These are phyloP conservation scores for Elgaria multicarinata DNA, from an alignment of 2,113 vertebrate species.

Conservation along the genomic window DNA sequence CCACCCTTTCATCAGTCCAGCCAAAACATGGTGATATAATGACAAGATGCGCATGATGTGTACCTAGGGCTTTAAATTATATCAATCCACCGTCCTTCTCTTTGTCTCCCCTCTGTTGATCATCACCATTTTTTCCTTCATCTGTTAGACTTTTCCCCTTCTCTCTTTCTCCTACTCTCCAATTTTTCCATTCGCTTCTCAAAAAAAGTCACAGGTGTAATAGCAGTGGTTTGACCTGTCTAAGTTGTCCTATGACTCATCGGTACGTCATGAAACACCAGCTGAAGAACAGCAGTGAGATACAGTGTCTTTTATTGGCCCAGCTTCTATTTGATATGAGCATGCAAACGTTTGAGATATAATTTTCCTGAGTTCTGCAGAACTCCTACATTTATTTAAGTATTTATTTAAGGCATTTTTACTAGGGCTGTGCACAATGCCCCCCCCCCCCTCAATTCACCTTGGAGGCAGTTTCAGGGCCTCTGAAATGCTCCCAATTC, in stretches of 20 bases:
- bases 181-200: background rate
- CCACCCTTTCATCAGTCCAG: background rate
- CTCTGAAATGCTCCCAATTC: no score
- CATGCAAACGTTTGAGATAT: background rate
- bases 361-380: background rate
- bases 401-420: no score
- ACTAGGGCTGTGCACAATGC: no score
- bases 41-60: background rate
- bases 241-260: background rate
- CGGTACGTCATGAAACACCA: background rate
- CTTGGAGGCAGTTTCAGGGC: no score
- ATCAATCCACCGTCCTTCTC: background rate
- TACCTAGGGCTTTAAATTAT: background rate
- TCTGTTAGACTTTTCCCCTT: background rate
- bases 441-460: no score
- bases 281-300: background rate
- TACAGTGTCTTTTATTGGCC: background rate
- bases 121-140: no score
- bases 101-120: no score
- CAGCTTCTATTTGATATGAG: background rate
- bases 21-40: background rate
- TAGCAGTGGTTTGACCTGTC: background rate
- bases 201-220: background rate
- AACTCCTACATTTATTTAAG: background rate
- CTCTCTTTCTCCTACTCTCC: background rate